Evolutionary conservation across 1,140 invertebrate species (phyloP).

Genomic region (Akabosia matsudoensis): DNA sequence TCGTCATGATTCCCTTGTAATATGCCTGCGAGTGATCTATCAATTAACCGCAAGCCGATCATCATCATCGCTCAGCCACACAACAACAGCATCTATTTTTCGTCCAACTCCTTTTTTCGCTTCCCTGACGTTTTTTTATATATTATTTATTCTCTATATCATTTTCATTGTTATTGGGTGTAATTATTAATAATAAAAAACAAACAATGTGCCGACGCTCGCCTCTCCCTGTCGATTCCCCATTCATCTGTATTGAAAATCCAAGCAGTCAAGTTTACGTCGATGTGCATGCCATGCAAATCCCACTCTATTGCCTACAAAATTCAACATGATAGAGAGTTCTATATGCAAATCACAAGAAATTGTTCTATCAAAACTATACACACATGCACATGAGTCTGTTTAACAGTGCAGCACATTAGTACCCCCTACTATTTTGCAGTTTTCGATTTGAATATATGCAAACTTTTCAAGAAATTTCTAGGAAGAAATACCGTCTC

Average conservation of each 20-base stretch:
- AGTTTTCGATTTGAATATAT: not conserved
- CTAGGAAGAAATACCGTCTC: not conserved
- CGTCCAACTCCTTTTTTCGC: not conserved
- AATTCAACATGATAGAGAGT: too few species aligned
- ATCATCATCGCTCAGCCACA: not conserved
- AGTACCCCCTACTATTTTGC: not conserved
- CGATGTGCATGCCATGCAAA: not conserved
- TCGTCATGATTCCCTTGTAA: not conserved
- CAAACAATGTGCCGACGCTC: not conserved
- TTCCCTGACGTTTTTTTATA: not conserved
- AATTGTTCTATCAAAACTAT: too few species aligned
- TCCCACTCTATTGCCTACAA: not conserved
- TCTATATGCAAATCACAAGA: too few species aligned
- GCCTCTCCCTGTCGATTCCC: not conserved
- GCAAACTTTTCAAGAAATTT: too few species aligned
- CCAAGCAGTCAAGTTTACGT: not conserved
- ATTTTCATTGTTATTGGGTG: not conserved
- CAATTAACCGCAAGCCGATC: constrained; percentile 12
- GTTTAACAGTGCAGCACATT: too few species aligned
- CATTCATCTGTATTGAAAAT: not conserved
- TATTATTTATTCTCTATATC: not conserved
- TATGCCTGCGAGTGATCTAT: constrained; percentile 5
- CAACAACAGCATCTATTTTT: not conserved
- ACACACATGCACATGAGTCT: too few species aligned
- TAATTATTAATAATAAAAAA: not conserved